Conservation (phyloP, 2,888 invertebrate genomes). For the Drosophila kambysellisi region DNA sequence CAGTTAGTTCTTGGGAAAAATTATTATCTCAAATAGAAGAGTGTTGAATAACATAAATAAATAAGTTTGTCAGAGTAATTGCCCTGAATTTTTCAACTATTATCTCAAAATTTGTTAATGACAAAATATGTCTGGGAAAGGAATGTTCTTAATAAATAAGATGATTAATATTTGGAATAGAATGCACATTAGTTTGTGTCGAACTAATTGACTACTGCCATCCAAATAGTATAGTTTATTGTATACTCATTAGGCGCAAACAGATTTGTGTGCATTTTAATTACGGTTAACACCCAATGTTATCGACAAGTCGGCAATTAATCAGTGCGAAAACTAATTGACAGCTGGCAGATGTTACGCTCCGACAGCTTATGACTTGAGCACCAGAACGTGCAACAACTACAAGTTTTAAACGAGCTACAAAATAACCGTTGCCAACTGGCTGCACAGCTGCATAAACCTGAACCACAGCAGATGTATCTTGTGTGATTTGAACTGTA, state of each 20-base stretch:
- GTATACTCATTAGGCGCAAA: slow-evolving; percentile 25
- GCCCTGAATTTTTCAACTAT: neutral
- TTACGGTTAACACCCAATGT: slow-evolving; percentile 39
- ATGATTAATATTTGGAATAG: neutral
- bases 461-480: slow-evolving; percentile 27
- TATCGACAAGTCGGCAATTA: slow-evolving; percentile 55
- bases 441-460: slow-evolving; percentile 43
- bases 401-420: slow-evolving; percentile 1
- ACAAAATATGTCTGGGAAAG: neutral
- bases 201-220: neutral
- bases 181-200: neutral
- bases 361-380: slow-evolving; percentile 50
- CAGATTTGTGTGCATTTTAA: slow-evolving; percentile 39
- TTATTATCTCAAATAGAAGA: neutral
- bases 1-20: slow-evolving; percentile 7
- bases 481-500: slow-evolving; percentile 2
- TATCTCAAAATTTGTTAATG: neutral
- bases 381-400: slow-evolving; percentile 30
- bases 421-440: slow-evolving; percentile 33
- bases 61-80: neutral
- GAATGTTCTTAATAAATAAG: neutral
- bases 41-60: slow-evolving; percentile 5
- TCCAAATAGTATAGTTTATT: slow-evolving; percentile 17
- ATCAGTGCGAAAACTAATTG: slow-evolving; percentile 58
- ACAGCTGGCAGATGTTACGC: slow-evolving; percentile 61